phyloP scores from a whole-genome alignment of 2,888 invertebrate species.

The Ceriagrion tenellum region DNA sequence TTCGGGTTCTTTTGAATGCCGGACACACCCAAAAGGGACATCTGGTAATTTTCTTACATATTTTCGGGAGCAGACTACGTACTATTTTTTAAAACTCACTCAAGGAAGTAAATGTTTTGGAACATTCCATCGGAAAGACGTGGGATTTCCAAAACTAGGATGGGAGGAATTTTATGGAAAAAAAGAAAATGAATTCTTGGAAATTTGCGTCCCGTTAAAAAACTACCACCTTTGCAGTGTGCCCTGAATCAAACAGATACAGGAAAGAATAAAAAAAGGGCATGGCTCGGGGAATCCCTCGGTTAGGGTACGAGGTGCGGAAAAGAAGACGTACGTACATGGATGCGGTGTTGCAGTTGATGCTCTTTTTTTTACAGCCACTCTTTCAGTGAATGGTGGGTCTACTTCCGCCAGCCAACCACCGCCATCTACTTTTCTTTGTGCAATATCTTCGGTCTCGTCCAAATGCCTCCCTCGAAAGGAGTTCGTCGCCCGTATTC shows the following conservation, averaged over 20 bases:
- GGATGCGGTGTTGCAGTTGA: not conserved
- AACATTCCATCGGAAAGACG: not conserved
- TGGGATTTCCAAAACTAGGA: not conserved
- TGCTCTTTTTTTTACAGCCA: not conserved
- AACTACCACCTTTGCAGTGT: not conserved
- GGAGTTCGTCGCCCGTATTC: not conserved
- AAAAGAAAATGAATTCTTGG: not conserved
- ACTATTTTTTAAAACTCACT: not conserved
- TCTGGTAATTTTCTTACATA: too few species aligned
- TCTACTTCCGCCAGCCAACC: not conserved
- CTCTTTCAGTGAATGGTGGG: not conserved
- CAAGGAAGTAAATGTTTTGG: not conserved
- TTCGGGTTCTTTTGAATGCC: too few species aligned
- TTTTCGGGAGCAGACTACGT: not conserved
- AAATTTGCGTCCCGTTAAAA: not conserved
- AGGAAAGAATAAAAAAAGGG: not conserved
- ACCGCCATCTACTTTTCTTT: too few species aligned
- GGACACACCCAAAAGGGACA: too few species aligned
- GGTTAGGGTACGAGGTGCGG: not conserved
- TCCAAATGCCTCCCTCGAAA: not conserved
- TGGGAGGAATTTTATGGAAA: not conserved
- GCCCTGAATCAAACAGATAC: not conserved
- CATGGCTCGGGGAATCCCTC: not conserved
- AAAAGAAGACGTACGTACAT: not conserved
- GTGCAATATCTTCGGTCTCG: not conserved